Evolutionary conservation across 1,140 invertebrate genomes (phyloP).

Genomic region (Leptinotarsa undecemlineata): DNA sequence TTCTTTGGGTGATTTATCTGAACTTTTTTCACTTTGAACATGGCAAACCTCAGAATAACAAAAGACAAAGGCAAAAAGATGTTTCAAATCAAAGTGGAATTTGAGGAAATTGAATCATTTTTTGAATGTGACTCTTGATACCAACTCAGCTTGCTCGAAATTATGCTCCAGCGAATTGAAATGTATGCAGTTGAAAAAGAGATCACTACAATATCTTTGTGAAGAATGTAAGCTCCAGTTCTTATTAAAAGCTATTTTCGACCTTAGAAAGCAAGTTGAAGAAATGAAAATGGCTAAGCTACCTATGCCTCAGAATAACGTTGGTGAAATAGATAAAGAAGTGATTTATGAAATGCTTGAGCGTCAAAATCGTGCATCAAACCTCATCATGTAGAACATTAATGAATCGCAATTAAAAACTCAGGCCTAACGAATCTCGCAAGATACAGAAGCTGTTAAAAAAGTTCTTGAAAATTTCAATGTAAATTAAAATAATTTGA

Average conservation of each 20-base stretch:
- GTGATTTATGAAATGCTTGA: constrained; percentile 8
- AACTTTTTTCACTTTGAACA: neutral
- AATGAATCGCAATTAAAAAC: constrained; percentile 7
- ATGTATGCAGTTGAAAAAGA: constrained; percentile 10
- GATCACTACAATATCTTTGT: neutral
- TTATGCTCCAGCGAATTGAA: constrained; percentile 10
- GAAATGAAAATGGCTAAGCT: neutral
- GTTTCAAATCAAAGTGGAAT: constrained; percentile 14
- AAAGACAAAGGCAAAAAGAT: too few relatives aligned
- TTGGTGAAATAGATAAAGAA: constrained; percentile 5
- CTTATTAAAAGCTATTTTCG: neutral
- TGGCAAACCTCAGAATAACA: too few relatives aligned
- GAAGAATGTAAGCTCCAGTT: neutral
- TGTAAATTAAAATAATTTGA: constrained; percentile 1
- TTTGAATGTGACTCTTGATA: constrained; percentile 10
- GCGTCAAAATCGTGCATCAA: neutral
- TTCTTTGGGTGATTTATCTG: neutral
- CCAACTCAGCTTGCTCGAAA: constrained; percentile 5
- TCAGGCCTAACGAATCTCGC: constrained; percentile 9
- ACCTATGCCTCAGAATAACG: neutral
- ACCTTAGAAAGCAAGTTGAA: neutral
- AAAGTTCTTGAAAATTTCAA: neutral
- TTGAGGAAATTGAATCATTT: neutral
- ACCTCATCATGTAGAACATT: neutral
- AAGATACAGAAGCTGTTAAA: constrained; percentile 7